A percentile compares a stretch with the other conserved stretches of the same genome.
Conservation (phyloP, 2,888 invertebrate genomes). For the Temnothorax rugatulus region DNA sequence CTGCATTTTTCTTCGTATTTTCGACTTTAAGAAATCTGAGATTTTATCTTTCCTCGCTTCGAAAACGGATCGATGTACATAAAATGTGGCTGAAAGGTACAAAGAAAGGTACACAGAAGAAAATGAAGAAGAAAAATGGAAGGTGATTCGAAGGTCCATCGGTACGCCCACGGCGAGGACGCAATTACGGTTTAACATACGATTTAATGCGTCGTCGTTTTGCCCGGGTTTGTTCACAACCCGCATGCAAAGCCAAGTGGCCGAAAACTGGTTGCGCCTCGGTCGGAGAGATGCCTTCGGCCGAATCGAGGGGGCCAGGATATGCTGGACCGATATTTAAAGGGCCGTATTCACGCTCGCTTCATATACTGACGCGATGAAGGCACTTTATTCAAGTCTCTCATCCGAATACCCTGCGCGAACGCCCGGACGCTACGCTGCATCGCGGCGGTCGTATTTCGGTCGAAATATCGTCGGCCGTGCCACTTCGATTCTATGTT, state of each 20-base stretch:
- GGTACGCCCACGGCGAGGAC: slow-evolving; percentile 45
- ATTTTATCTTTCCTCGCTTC: not conserved
- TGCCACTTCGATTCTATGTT: slow-evolving; percentile 51
- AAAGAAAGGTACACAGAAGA: not conserved
- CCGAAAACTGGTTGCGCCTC: slow-evolving; percentile 37
- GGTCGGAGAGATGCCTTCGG: slow-evolving; percentile 24
- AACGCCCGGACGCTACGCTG: not conserved
- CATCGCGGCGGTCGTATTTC: slow-evolving; percentile 59
- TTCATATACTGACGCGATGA: not conserved
- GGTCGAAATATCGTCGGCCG: slow-evolving; percentile 57
- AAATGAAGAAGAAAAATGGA: not conserved
- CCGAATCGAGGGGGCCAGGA: slow-evolving; percentile 13
- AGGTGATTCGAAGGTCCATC: slow-evolving; percentile 26
- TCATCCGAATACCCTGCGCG: not conserved
- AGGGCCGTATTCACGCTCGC: slow-evolving; percentile 45
- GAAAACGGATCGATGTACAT: not conserved
- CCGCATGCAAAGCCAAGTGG: slow-evolving; percentile 52
- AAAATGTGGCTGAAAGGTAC: slow-evolving; percentile 17
- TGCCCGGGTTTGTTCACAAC: slow-evolving; percentile 58
- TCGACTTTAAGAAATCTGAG: not conserved
- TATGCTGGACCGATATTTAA: slow-evolving; percentile 67
- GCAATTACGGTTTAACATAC: slow-evolving; percentile 60
- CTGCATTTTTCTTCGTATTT: not conserved
- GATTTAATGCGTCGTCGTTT: slow-evolving; percentile 62
- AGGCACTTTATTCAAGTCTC: slow-evolving; percentile 64